Conservation (phyloP, 2,888 invertebrate genomes). For the Venusia cambrica region DNA sequence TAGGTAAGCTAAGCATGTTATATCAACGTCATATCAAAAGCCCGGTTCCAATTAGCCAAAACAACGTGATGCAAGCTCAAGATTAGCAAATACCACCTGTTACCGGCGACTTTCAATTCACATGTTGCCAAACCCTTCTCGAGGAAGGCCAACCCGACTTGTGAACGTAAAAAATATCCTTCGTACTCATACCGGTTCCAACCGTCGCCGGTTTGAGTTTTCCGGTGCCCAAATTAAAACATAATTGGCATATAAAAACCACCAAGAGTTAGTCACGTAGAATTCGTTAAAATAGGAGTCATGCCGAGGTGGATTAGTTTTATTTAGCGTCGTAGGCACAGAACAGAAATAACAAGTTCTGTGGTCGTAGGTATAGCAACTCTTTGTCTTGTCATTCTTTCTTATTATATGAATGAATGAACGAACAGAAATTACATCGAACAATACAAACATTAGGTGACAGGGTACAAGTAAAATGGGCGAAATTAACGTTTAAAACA, state of each 20-base stretch:
- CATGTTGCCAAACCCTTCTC: slow-evolving; percentile 34
- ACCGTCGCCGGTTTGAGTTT: slow-evolving; percentile 53
- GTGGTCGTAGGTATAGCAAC: too few relatives aligned
- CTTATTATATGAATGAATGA: too few relatives aligned
- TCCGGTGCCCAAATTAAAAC: slow-evolving; percentile 54
- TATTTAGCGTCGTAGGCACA: too few relatives aligned
- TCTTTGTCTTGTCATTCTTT: too few relatives aligned
- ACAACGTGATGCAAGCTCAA: slow-evolving; percentile 22
- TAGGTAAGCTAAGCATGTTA: too few relatives aligned
- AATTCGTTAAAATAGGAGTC: too few relatives aligned
- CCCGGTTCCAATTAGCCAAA: slow-evolving; percentile 9
- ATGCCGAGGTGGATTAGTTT: too few relatives aligned
- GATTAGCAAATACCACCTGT: slow-evolving; percentile 43
- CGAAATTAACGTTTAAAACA: too few relatives aligned
- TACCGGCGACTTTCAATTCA: slow-evolving; percentile 37
- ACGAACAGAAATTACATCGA: too few relatives aligned
- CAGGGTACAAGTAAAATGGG: too few relatives aligned
- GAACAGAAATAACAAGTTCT: too few relatives aligned
- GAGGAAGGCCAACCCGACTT: slow-evolving; percentile 45
- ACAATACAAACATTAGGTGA: too few relatives aligned
- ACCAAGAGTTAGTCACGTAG: slow-evolving; percentile 54
- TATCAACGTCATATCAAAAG: slow-evolving; percentile 3
- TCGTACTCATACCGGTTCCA: slow-evolving; percentile 50
- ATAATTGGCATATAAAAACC: slow-evolving; percentile 52
- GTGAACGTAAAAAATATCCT: slow-evolving; percentile 59